Evolutionary conservation across 2,113 vertebrate genomes (phyloP).

Genomic region (Numenius arquata): DNA sequence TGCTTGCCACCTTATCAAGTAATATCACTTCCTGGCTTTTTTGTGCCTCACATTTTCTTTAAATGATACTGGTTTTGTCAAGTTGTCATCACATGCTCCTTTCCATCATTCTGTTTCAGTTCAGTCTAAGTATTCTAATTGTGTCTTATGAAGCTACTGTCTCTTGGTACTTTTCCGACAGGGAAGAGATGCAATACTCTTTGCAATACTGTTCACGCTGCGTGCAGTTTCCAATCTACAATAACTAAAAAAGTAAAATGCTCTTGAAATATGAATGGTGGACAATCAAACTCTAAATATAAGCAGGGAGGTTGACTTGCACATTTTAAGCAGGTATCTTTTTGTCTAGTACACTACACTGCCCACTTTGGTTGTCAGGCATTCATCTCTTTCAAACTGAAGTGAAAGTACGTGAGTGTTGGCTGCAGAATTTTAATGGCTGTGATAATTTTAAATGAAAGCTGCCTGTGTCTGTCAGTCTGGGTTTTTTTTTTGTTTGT

Average conservation of each 20-base stretch:
- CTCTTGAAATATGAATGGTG: neutral
- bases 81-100: neutral
- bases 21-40: neutral
- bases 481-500: neutral
- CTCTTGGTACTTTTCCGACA: neutral
- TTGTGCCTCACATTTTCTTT: neutral
- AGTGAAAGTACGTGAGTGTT: conserved; percentile 23
- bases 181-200: neutral
- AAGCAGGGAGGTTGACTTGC: neutral
- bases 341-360: neutral
- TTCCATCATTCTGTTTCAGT: neutral
- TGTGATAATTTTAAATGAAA: neutral
- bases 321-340: conserved; percentile 11
- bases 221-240: neutral
- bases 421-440: conserved; percentile 41
- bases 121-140: neutral
- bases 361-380: neutral
- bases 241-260: neutral
- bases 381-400: conserved; percentile 17
- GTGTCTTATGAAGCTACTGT: neutral
- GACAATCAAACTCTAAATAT: neutral
- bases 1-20: neutral
- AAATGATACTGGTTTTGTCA: neutral
- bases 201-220: neutral
- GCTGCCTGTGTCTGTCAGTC: neutral